Base-by-base conservation (phyloP, 2,113 vertebrate species). In the Aythya baeri region DNA sequence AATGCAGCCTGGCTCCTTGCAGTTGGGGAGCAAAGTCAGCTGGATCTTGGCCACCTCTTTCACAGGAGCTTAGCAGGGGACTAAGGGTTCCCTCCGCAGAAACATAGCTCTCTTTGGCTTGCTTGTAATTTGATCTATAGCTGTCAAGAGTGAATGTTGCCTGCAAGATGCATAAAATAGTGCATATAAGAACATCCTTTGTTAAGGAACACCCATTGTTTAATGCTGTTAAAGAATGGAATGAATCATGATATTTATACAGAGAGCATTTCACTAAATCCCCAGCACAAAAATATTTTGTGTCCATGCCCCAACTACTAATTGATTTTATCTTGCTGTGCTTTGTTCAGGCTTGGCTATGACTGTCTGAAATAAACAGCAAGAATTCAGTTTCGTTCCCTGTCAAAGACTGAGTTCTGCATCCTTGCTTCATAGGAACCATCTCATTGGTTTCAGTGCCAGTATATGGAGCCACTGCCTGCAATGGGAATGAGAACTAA, bases 21-120 rank as follows among this genome's bases (percentile, higher is more conserved):
- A 76, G 54, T 20, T 92, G 86, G 78, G 86, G 74, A 97, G 93
- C 66, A 92, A 79, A 93, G 70, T 62, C 61, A 91, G 54, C 71
- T 97, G 95, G 95, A 81, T 72, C 75, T 81, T 54, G 62, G 83
- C 95, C 96, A 91, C 70, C 44, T 31, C 77, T 89, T 96, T 94
- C 86, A 79, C 38, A 83, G 81, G 49, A 96, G 17, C 95, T 50
- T 89, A 87, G 74, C 1, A 2, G 83, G 81, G 58, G 38, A 68
- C 66, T 54, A 57, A 86, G 86, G 74, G 74, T 79, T 93, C 91
- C 77, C 91, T 79, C 91, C 44, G 17, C 77, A 96, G 91, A 87
- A 91, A 82, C 57, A 82, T 46, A 46, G 26, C 72, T 92, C 77
- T 89, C 77, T 88, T 88, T 81, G 81, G 66, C 66, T 94, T 89